A percentile compares a stretch with the other conserved stretches of the same genome.
Evolutionary conservation across 2,113 vertebrate species (phyloP).

Genomic region (Acrocephalus arundinaceus): DNA sequence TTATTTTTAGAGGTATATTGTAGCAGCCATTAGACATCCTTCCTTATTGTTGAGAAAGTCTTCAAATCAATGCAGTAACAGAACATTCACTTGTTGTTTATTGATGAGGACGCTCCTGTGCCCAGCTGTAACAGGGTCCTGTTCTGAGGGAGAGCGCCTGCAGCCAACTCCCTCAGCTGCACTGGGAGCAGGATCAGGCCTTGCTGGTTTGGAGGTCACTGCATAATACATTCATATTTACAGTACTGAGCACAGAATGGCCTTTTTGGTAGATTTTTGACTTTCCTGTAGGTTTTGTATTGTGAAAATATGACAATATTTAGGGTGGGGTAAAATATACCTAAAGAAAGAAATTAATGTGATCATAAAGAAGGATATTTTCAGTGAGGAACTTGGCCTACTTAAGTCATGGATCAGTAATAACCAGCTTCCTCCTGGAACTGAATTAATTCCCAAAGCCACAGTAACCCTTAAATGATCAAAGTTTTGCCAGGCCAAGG

Average conservation of each 20-base stretch:
- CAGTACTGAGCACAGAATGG: not conserved
- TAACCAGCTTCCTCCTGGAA: not conserved
- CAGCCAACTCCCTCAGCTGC: constrained; percentile 1
- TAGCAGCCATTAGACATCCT: constrained; percentile 19
- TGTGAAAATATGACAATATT: not conserved
- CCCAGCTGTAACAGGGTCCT: not conserved
- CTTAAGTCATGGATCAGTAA: not conserved
- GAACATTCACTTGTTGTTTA: constrained; percentile 44
- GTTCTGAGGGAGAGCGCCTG: not conserved
- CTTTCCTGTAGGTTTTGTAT: not conserved
- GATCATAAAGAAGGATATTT: not conserved
- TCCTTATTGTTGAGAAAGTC: constrained; percentile 12
- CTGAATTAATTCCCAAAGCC: not conserved
- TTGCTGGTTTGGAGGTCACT: constrained; percentile 34
- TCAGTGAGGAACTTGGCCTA: not conserved
- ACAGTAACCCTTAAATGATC: not conserved
- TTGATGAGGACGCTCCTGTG: constrained; percentile 5
- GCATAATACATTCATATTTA: constrained; percentile 4
- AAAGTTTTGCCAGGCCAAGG: not conserved
- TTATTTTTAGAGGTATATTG: constrained; percentile 22
- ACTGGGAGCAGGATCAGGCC: not conserved
- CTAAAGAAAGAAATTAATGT: not conserved
- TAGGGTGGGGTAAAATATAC: not conserved
- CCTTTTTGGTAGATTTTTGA: not conserved
- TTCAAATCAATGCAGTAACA: constrained; percentile 39